These are phyloP conservation scores for Phthorimaea operculella DNA, from an alignment of 1,140 invertebrate genomes.

Conservation along the genomic window DNA sequence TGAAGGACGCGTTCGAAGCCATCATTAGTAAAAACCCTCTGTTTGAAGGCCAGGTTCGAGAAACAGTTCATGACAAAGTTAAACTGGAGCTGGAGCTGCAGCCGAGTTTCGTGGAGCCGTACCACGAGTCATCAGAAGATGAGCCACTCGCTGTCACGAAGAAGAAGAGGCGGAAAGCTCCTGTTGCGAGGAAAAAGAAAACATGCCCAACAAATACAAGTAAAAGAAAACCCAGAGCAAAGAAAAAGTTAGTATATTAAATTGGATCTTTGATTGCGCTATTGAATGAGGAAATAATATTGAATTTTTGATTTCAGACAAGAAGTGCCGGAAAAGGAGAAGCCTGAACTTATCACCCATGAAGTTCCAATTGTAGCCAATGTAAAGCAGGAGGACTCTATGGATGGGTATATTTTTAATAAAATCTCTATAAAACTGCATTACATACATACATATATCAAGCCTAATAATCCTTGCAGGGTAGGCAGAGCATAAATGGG, in stretches of 20 bases:
- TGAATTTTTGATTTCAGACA: no score
- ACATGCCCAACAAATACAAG: conserved; percentile 6
- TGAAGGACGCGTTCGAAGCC: conserved; percentile 50
- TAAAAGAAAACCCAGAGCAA: conserved; percentile 3
- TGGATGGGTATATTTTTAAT: conserved; percentile 35
- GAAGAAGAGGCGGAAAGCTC: conserved; percentile 38
- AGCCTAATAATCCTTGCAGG: no score
- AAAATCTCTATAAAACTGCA: no score
- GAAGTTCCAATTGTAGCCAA: conserved; percentile 4
- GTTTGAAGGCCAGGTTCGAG: conserved; percentile 25
- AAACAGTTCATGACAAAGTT: conserved; percentile 25
- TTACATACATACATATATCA: no score
- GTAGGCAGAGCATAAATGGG: no score
- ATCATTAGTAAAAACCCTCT: conserved; percentile 54
- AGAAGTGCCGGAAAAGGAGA: no score
- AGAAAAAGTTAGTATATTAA: conserved; percentile 17
- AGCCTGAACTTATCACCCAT: no score
- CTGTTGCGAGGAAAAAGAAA: conserved; percentile 45
- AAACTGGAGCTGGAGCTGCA: conserved; percentile 32
- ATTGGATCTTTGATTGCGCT: no score
- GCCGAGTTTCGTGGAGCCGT: neutral
- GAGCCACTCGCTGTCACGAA: conserved; percentile 54
- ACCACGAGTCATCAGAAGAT: conserved; percentile 52
- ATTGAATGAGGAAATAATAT: no score
- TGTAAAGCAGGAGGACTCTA: conserved; percentile 48